Percentiles rank a stretch among this genome's conserved stretches.
phyloP scores from a whole-genome alignment of 2,797 vertebrate genomes.

The Leucoraja ocellata region DNA sequence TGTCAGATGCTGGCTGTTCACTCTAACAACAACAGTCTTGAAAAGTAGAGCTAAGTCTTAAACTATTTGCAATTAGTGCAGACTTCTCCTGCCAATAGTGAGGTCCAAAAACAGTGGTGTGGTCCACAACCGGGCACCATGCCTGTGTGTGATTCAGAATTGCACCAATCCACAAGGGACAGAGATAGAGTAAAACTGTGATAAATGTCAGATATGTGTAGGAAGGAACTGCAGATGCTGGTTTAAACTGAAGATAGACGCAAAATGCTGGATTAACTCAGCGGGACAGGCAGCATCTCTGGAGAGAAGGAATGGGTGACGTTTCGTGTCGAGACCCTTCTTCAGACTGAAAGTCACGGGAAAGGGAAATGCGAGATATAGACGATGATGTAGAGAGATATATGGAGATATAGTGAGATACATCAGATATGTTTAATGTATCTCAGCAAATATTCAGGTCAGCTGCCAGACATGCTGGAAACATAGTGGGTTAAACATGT shows the following conservation, averaged over 20 bases:
- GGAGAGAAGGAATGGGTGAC: too few species aligned
- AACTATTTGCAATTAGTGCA: neutral
- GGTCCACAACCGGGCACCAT: neutral
- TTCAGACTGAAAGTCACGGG: too few species aligned
- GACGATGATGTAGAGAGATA: too few species aligned
- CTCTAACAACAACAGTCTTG: neutral
- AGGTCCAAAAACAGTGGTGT: neutral
- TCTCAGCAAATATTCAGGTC: neutral
- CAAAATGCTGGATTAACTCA: too few species aligned
- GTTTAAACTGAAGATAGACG: too few species aligned
- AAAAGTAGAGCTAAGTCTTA: too few species aligned
- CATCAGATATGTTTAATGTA: constrained; percentile 7
- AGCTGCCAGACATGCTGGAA: neutral
- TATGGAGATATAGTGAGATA: too few species aligned
- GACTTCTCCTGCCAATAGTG: neutral
- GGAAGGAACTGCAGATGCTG: too few species aligned
- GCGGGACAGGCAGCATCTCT: too few species aligned
- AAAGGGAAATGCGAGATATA: too few species aligned
- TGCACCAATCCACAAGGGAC: neutral
- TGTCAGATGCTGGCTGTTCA: neutral
- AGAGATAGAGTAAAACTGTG: neutral
- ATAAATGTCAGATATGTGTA: neutral
- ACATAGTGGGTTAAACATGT: neutral
- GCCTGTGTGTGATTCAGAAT: neutral
- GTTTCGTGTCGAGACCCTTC: too few species aligned